Evolutionary conservation across 2,888 invertebrate genomes (phyloP).

Genomic region (Furcula furcula): DNA sequence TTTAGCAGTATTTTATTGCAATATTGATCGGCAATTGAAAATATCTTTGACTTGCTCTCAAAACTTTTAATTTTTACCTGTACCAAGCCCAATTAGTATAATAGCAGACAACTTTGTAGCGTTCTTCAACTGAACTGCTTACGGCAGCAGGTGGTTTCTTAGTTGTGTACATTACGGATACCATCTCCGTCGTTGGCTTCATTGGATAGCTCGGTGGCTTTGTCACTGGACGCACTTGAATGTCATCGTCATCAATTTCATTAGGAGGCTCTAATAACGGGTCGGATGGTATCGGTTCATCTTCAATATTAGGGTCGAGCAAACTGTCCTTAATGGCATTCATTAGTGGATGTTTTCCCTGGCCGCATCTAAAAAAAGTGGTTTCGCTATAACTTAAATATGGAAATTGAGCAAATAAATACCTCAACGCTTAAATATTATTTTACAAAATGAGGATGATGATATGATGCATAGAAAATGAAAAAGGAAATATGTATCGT

Average conservation of each 20-base stretch:
- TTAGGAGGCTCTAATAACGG: conserved; percentile 47
- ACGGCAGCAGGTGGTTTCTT: conserved; percentile 40
- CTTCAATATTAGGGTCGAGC: conserved; percentile 64
- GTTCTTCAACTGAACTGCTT: conserved; percentile 44
- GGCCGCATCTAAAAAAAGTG: conserved; percentile 88
- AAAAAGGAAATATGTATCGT: conserved; percentile 11
- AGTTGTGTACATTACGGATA: conserved; percentile 39
- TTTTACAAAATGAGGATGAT: no score
- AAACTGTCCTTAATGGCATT: conserved; percentile 88
- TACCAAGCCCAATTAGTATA: conserved; percentile 98
- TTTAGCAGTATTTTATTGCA: no score
- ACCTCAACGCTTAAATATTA: no score
- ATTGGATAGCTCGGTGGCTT: conserved; percentile 14
- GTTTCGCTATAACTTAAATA: no score
- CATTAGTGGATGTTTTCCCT: conserved; percentile 90
- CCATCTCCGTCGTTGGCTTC: conserved; percentile 26
- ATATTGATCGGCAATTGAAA: no score
- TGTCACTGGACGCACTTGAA: conserved; percentile 57
- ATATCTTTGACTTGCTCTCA: no score
- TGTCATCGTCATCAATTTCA: conserved; percentile 66
- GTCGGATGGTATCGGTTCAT: conserved; percentile 36
- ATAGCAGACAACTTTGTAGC: conserved; percentile 92
- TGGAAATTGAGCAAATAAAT: no score
- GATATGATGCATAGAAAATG: no score
- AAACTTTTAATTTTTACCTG: conserved; percentile 62